Evolutionary conservation across 53 echinoderm and acorn worm genomes (phyloP).

Genomic region (Patiria pectinifera): DNA sequence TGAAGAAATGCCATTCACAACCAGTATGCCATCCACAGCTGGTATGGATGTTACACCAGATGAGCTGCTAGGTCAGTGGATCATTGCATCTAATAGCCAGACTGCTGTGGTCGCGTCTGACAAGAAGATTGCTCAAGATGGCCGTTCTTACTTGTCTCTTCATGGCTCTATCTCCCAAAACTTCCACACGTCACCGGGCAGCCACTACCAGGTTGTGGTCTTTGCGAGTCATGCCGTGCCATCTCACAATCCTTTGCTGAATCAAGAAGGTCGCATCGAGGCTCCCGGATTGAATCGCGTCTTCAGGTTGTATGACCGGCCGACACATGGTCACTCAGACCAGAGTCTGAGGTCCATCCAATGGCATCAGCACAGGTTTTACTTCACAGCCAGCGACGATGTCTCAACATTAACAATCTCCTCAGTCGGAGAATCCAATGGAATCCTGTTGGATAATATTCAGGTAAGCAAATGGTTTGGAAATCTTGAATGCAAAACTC

Average conservation of each 20-base stretch:
- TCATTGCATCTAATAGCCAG: neutral
- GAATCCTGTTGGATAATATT: slow-evolving; percentile 43
- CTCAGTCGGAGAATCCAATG: slow-evolving; percentile 49
- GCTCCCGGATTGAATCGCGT: slow-evolving; percentile 56
- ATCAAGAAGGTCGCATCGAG: slow-evolving; percentile 62
- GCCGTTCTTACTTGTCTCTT: slow-evolving; percentile 30
- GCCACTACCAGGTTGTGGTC: slow-evolving; percentile 47
- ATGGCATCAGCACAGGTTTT: slow-evolving; percentile 59
- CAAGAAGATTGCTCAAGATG: slow-evolving; percentile 19
- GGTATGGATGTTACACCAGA: neutral
- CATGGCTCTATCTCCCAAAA: slow-evolving; percentile 44
- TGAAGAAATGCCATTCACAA: neutral
- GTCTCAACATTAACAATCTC: slow-evolving; percentile 40
- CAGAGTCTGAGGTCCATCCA: slow-evolving; percentile 18
- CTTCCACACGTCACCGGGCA: slow-evolving; percentile 40
- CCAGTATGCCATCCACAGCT: neutral
- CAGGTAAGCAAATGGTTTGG: slow-evolving; percentile 17
- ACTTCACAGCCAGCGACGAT: slow-evolving; percentile 54
- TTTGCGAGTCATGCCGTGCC: slow-evolving; percentile 33
- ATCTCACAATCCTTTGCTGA: slow-evolving; percentile 30
- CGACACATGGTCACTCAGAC: slow-evolving; percentile 7
- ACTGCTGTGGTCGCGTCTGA: neutral
- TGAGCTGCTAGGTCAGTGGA: neutral
- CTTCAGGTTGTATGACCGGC: slow-evolving; percentile 51
- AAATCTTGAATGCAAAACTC: neutral